Percentiles rank a stretch among this genome's conserved stretches.
Evolutionary conservation across 2,113 vertebrate species (phyloP).

Genomic region (Neodontobutis hainanensis): DNA sequence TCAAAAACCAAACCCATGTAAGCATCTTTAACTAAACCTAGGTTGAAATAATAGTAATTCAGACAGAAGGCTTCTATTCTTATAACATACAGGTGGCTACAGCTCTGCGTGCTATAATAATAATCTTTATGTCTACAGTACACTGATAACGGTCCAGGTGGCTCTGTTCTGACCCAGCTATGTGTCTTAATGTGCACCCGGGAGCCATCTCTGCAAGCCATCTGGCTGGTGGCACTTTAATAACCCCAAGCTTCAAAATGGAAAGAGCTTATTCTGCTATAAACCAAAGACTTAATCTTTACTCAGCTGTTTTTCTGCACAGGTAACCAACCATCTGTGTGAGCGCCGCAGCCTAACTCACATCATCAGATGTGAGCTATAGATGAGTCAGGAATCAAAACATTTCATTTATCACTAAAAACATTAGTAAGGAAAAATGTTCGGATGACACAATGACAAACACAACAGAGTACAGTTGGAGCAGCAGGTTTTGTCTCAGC

Average conservation of each 20-base stretch:
- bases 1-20: too few species aligned
- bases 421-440: not conserved
- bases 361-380: too few species aligned
- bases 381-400: not conserved
- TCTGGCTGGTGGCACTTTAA: not conserved
- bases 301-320: not conserved
- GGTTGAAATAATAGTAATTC: too few species aligned
- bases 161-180: not conserved
- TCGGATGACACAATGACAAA: not conserved
- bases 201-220: not conserved
- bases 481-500: not conserved
- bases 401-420: not conserved
- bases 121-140: not conserved
- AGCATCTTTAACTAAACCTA: too few species aligned
- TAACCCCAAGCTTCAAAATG: not conserved
- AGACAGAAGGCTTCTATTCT: too few species aligned
- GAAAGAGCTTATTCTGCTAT: not conserved
- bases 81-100: too few species aligned
- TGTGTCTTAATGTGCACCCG: not conserved
- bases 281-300: not conserved
- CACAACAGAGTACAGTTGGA: not conserved
- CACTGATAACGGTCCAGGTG: not conserved
- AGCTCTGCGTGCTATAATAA: not conserved
- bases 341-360: not conserved
- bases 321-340: constrained; percentile 1